Base-by-base conservation (phyloP, 2,113 vertebrate genomes). In the Vulpes ferrilata region DNA sequence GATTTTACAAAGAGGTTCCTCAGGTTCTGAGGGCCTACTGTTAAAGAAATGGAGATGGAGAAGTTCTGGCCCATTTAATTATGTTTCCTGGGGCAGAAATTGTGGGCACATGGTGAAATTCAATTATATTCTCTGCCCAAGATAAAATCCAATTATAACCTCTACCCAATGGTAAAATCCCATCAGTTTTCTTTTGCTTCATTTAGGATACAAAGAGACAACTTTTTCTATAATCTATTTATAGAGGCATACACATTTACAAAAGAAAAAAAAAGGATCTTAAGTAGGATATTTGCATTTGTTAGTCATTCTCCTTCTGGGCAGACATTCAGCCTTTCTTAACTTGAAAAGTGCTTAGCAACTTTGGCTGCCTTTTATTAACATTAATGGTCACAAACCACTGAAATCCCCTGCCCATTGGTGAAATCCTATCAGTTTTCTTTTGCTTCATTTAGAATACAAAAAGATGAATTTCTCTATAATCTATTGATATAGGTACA, bases 91-190 rank as follows among this genome's bases (percentile, higher is more conserved):
- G 59, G 51, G 60, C 88, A 78, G 32, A 85, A 90, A 76, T 79
- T 25, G 15, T 51, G 69, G n/a, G 35, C 35, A 51, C 80, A 25
- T 90, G 80, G 35, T 60, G 51, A 85, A 85, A 85, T 81, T 62
- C 57, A 88, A 53, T 82, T 89, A 73, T 53, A 38, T 73, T 82
- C 85, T 88, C 84, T 32, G 32, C 55, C 65, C 55, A 82, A 88
- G 93, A 30, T 38, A 35, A 94, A 88, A 89, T 90, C 60, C 60
- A 95, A 79, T 95, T 95, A 79, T 59, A 90, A 27, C 51, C 69
- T 67, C 35, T 23, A 13, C 88, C 80, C 62, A 60, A 35, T 80
- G 69, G 65, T 35, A 11, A 82, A 82, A 62, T 95, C 73, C 23
- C 38, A 62, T 81, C 27, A 27, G 11, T 67, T 38, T 94, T 64